Conservation (phyloP, 2,113 vertebrate genomes). For the Okapia johnstoni region DNA sequence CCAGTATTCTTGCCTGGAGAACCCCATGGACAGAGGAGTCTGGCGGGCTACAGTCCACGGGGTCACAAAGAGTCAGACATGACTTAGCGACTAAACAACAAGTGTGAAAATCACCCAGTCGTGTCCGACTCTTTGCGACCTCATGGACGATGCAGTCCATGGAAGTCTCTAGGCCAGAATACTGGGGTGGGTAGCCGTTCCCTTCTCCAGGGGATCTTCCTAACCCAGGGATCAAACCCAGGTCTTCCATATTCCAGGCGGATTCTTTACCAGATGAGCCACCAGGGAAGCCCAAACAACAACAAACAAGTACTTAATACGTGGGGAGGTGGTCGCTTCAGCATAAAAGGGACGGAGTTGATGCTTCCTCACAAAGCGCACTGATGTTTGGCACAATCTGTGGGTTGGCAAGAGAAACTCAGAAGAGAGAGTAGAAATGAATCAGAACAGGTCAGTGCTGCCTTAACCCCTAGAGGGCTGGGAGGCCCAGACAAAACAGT, state of each 20-base stretch:
- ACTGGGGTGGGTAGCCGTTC: not conserved
- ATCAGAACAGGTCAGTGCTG: fast-evolving
- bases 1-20: not conserved
- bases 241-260: fast-evolving
- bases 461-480: not conserved
- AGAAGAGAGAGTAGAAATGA: slow-evolving; percentile 18
- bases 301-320: not conserved
- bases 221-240: not conserved
- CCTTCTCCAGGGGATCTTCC: not conserved
- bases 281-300: not conserved
- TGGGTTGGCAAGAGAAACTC: not conserved
- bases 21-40: not conserved
- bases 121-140: fast-evolving
- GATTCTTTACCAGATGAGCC: not conserved
- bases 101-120: not conserved
- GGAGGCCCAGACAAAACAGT: not conserved
- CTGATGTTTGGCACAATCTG: not conserved
- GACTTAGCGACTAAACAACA: not conserved
- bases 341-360: not conserved
- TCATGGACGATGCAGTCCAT: not conserved
- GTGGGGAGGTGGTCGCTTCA: not conserved
- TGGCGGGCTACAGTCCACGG: fast-evolving
- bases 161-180: not conserved
- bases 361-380: not conserved
- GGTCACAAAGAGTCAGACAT: fast-evolving